These are phyloP conservation scores for Mus caroli DNA, from an alignment of 2,797 vertebrate genomes.

Conservation along the genomic window DNA sequence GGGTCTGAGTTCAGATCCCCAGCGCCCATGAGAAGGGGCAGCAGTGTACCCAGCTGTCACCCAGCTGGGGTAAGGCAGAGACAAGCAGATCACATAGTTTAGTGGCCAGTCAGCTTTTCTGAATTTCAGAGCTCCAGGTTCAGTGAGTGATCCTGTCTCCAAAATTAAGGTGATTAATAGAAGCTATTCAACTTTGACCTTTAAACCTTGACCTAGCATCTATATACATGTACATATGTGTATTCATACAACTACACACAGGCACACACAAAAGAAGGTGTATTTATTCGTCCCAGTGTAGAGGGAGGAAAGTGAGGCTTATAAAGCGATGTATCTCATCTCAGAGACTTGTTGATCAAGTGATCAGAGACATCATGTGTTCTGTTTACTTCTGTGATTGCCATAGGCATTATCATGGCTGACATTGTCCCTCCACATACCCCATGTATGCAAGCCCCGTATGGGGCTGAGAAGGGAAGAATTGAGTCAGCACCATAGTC, in stretches of 20 bases:
- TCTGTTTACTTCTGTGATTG: neutral
- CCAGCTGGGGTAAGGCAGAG: neutral
- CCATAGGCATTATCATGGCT: neutral
- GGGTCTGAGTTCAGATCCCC: neutral
- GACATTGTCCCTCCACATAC: neutral
- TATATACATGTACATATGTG: neutral
- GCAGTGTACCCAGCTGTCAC: neutral
- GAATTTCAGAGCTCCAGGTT: neutral
- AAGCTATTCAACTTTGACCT: neutral
- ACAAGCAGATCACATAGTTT: neutral
- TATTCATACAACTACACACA: neutral
- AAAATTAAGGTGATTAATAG: neutral
- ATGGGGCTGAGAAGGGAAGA: constrained; percentile 45
- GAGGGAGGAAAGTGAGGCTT: constrained; percentile 22
- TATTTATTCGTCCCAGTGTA: neutral
- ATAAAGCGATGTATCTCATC: neutral
- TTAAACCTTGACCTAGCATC: neutral
- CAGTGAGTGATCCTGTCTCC: neutral
- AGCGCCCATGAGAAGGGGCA: neutral
- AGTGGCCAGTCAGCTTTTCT: neutral
- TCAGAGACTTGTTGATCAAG: constrained; percentile 36
- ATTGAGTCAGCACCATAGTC: neutral
- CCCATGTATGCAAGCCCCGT: constrained; percentile 9
- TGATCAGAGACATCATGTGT: neutral
- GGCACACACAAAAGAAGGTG: neutral